phyloP scores from a whole-genome alignment of 2,797 vertebrate species.

The Clarias fuscus region DNA sequence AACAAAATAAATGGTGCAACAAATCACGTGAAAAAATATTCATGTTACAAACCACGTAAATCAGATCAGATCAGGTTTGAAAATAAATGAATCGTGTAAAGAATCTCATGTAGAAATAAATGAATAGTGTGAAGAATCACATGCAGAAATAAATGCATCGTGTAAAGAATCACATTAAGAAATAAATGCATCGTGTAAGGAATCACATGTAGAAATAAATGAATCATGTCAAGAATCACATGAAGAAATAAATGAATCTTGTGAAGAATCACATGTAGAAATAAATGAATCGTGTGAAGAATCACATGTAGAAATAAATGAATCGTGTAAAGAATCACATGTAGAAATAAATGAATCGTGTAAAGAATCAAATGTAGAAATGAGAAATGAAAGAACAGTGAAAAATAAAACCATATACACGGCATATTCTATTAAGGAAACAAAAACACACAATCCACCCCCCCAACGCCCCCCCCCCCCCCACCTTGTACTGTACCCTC shows the following conservation, averaged over 20 bases:
- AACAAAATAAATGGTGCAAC: too few species aligned
- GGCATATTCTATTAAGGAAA: too few species aligned
- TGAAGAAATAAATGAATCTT: not conserved
- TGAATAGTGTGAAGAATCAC: too few species aligned
- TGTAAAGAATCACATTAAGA: too few species aligned
- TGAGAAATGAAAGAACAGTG: too few species aligned
- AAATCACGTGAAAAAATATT: not conserved
- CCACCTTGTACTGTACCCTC: slow-evolving; percentile 63
- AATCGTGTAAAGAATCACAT: not conserved
- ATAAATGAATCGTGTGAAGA: not conserved
- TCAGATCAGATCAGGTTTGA: too few species aligned
- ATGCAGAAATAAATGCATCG: too few species aligned
- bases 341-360: not conserved
- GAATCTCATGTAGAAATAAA: not conserved
- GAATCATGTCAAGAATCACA: not conserved
- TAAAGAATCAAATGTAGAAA: not conserved
- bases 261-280: not conserved
- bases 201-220: not conserved
- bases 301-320: not conserved
- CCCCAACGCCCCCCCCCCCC: too few species aligned
- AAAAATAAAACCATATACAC: too few species aligned
- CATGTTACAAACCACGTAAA: not conserved
- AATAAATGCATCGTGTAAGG: too few species aligned
- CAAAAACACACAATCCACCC: too few species aligned
- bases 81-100: too few species aligned